phyloP scores from a whole-genome alignment of 2,113 vertebrate genomes.

The Chunga burmeisteri region DNA sequence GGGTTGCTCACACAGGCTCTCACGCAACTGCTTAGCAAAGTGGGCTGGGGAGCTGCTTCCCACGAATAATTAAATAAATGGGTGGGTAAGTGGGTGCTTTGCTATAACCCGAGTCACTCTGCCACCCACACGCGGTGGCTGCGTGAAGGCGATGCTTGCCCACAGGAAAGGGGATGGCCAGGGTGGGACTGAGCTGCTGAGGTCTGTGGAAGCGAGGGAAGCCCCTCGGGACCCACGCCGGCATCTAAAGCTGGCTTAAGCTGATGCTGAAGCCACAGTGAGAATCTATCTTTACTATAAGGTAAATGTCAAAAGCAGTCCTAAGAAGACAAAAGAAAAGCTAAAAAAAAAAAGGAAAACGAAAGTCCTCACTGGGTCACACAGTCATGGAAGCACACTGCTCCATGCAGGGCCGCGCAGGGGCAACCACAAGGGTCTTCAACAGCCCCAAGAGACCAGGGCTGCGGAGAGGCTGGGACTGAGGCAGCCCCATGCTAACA shows the following conservation, averaged over 20 bases:
- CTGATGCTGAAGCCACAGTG: neutral
- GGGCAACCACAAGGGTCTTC: neutral
- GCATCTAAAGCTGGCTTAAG: neutral
- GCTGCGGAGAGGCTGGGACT: neutral
- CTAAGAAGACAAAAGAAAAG: neutral
- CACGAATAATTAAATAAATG: neutral
- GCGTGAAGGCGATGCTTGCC: neutral
- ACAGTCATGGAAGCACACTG: neutral
- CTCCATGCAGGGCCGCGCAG: fast-evolving
- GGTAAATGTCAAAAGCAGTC: neutral
- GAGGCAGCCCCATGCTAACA: neutral
- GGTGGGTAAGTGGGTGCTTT: neutral
- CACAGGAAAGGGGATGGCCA: neutral
- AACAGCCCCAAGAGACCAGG: neutral
- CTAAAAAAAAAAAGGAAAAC: neutral
- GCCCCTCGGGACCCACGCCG: fast-evolving
- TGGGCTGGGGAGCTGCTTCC: neutral
- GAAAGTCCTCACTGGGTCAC: fast-evolving
- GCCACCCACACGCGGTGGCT: fast-evolving
- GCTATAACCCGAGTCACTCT: neutral
- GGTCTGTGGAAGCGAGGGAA: neutral
- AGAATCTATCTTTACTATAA: neutral
- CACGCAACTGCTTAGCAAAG: neutral
- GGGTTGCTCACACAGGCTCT: neutral
- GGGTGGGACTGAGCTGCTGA: neutral